phyloP scores from a whole-genome alignment of 2,113 vertebrate genomes.

The Triplophysa tibetana region DNA sequence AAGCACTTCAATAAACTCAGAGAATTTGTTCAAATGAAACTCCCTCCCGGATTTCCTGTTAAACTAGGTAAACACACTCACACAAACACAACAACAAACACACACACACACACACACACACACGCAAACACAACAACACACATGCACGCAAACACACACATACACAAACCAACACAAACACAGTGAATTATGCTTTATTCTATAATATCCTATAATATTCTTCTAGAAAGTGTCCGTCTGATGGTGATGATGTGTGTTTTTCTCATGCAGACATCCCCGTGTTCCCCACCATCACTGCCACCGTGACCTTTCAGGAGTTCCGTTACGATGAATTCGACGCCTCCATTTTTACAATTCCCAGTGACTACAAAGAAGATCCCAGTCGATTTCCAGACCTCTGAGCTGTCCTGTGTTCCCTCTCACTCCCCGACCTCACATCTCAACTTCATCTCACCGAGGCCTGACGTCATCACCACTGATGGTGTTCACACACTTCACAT shows the following conservation, averaged over 20 bases:
- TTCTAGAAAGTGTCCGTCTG: too few species aligned
- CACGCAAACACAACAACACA: too few species aligned
- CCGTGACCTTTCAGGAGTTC: constrained; percentile 99
- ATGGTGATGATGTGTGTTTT: background rate
- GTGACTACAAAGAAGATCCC: constrained; percentile 96
- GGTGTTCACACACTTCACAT: background rate
- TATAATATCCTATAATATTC: too few species aligned
- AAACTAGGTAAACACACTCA: constrained; percentile 84
- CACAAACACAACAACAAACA: background rate
- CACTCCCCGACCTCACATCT: background rate
- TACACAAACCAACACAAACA: too few species aligned
- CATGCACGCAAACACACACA: background rate
- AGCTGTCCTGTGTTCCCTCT: constrained; percentile 9
- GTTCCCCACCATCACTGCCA: constrained; percentile 98
- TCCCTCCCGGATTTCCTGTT: constrained; percentile 97
- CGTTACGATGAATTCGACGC: constrained; percentile 90
- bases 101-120: too few species aligned
- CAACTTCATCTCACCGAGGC: background rate
- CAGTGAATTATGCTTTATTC: too few species aligned
- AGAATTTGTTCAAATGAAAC: constrained; percentile 99
- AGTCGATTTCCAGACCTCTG: constrained; percentile 97
- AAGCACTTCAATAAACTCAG: constrained; percentile 99
- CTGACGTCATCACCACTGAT: background rate
- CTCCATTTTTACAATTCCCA: constrained; percentile 91
- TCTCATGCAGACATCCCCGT: constrained; percentile 88